These are phyloP conservation scores for Aphaenogaster ashmeadi DNA, from an alignment of 1,140 invertebrate genomes.

Conservation along the genomic window DNA sequence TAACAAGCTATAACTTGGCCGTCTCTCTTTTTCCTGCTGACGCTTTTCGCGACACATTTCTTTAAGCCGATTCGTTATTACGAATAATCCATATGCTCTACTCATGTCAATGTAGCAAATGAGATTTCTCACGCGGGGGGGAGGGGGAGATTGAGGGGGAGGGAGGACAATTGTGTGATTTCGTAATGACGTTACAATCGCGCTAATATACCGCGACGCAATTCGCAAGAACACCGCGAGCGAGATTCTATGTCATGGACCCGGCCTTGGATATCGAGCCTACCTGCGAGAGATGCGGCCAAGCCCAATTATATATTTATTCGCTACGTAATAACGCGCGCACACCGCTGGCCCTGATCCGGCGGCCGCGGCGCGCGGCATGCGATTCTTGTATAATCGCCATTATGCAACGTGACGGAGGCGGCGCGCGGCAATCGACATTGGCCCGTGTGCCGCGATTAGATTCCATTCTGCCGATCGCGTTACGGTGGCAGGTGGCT, in stretches of 20 bases:
- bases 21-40: too few species aligned
- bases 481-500: not conserved
- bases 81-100: not conserved
- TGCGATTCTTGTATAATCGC: constrained; percentile 83
- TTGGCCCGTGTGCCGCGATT: constrained; percentile 30
- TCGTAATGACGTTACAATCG: constrained; percentile 62
- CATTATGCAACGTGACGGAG: constrained; percentile 75
- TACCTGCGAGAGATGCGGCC: constrained; percentile 70
- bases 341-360: constrained; percentile 80
- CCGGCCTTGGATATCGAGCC: constrained; percentile 78
- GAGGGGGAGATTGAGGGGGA: not conserved
- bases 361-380: constrained; percentile 71
- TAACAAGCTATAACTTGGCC: too few species aligned
- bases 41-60: not conserved
- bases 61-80: not conserved
- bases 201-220: constrained; percentile 42
- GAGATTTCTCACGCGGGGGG: not conserved
- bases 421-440: constrained; percentile 53
- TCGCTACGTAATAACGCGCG: constrained; percentile 81
- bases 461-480: constrained; percentile 31
- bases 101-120: not conserved
- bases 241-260: constrained; percentile 83
- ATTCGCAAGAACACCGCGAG: constrained; percentile 55
- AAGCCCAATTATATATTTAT: constrained; percentile 84
- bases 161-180: constrained; percentile 18